phyloP scores from a whole-genome alignment of 2,113 vertebrate species.

The Gymnarchus niloticus region DNA sequence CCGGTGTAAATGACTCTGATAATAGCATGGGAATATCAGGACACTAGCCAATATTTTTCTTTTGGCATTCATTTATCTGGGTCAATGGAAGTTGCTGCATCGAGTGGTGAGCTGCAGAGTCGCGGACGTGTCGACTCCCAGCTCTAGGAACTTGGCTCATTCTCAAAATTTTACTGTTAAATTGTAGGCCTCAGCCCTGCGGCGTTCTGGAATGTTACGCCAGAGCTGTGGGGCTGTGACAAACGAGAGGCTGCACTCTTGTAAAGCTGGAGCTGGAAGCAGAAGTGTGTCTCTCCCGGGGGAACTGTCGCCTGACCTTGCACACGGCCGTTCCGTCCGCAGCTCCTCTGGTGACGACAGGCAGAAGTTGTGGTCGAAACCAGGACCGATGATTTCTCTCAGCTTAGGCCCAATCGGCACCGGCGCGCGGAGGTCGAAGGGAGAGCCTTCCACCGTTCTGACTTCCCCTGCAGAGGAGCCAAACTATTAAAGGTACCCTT shows the following conservation, averaged over 20 bases:
- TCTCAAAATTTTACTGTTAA: not conserved
- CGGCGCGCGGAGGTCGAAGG: conserved; percentile 75
- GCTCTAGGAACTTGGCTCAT: not conserved
- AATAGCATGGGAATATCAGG: not conserved
- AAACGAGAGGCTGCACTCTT: not conserved
- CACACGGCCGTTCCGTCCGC: conserved; percentile 55
- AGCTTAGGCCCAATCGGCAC: conserved; percentile 73
- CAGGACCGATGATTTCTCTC: conserved; percentile 61
- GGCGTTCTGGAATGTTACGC: not conserved
- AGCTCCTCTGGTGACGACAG: conserved; percentile 50
- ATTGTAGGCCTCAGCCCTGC: not conserved
- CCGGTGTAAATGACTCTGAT: not conserved
- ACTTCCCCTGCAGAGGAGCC: conserved; percentile 68
- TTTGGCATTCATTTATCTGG: not conserved
- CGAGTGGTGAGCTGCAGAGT: not conserved
- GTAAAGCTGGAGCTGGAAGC: not conserved
- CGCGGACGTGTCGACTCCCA: not conserved
- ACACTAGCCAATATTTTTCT: not conserved
- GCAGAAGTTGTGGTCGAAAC: conserved; percentile 96
- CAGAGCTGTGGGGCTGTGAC: too few species aligned
- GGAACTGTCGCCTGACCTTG: conserved; percentile 62
- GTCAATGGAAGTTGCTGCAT: conserved; percentile 11
- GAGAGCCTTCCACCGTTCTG: conserved; percentile 66
- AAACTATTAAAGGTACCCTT: not conserved
- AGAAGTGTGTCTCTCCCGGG: not conserved